These are phyloP conservation scores for Atta cephalotes DNA, from an alignment of 1,140 invertebrate genomes.

Conservation along the genomic window DNA sequence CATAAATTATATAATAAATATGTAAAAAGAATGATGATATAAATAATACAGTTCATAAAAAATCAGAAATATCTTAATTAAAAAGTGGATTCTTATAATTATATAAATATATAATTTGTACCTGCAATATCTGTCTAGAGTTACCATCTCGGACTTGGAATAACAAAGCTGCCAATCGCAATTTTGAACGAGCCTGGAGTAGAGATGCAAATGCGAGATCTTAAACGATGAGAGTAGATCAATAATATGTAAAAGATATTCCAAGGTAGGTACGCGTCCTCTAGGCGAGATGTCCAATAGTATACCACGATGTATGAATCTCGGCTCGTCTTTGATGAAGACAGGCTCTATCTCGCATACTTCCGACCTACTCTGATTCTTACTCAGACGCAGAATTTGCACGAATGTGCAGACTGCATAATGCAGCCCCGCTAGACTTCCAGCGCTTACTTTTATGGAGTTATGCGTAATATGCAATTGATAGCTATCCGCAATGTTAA, in stretches of 20 bases:
- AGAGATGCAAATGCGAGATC: constrained; percentile 88
- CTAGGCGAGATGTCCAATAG: constrained; percentile 88
- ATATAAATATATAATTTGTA: constrained; percentile 79
- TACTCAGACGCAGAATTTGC: constrained; percentile 87
- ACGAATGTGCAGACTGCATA: constrained; percentile 89
- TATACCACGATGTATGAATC: constrained; percentile 88
- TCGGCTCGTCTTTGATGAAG: constrained; percentile 89
- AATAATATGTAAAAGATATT: constrained; percentile 88
- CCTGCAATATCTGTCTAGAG: constrained; percentile 89
- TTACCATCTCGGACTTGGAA: constrained; percentile 88
- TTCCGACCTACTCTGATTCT: constrained; percentile 78
- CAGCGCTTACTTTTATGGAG: constrained; percentile 87
- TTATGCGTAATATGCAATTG: constrained; percentile 86
- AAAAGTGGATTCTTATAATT: constrained; percentile 10
- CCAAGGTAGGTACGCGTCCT: constrained; percentile 88
- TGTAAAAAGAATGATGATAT: not conserved
- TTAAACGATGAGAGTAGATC: constrained; percentile 88
- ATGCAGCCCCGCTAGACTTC: constrained; percentile 87
- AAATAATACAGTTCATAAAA: constrained; percentile 13
- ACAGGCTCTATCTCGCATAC: constrained; percentile 83
- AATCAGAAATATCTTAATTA: not conserved
- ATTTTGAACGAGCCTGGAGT: constrained; percentile 86
- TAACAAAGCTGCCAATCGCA: constrained; percentile 87
- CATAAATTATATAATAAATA: constrained; percentile 4
- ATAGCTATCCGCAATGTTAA: constrained; percentile 84